Evolutionary conservation across 2,888 invertebrate genomes (phyloP).

Genomic region (Andrena praecox): DNA sequence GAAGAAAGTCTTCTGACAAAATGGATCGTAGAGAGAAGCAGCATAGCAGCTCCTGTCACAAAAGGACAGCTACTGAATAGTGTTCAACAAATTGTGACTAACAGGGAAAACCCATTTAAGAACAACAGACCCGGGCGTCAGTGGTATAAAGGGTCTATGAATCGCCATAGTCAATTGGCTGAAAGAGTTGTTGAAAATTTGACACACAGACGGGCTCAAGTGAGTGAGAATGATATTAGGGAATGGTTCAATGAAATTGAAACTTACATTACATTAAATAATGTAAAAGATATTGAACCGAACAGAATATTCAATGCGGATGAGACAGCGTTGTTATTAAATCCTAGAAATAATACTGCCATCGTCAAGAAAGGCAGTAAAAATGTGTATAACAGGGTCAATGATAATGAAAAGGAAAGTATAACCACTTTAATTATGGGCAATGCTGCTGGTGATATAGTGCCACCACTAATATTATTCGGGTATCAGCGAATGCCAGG

Average conservation of each 20-base stretch:
- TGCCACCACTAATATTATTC: background rate
- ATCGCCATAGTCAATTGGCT: background rate
- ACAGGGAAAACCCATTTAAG: background rate
- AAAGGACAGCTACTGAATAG: background rate
- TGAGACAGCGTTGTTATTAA: background rate
- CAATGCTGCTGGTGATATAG: background rate
- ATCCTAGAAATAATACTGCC: background rate
- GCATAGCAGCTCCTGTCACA: conserved; percentile 1
- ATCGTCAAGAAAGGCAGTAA: background rate
- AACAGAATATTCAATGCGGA: no score
- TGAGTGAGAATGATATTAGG: no score
- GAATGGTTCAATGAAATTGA: no score
- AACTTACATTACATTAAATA: no score
- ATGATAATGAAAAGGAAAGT: background rate
- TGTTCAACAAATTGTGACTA: background rate
- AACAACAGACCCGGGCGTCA: background rate
- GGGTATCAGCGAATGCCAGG: background rate
- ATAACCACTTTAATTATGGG: background rate
- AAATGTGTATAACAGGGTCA: background rate
- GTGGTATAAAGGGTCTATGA: background rate
- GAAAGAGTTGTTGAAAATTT: background rate
- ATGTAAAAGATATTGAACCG: no score
- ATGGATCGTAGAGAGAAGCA: background rate
- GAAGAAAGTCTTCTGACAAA: background rate
- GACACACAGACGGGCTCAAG: background rate